These are phyloP conservation scores for Helicoverpa zea DNA, from an alignment of 1,140 invertebrate genomes.

Conservation along the genomic window DNA sequence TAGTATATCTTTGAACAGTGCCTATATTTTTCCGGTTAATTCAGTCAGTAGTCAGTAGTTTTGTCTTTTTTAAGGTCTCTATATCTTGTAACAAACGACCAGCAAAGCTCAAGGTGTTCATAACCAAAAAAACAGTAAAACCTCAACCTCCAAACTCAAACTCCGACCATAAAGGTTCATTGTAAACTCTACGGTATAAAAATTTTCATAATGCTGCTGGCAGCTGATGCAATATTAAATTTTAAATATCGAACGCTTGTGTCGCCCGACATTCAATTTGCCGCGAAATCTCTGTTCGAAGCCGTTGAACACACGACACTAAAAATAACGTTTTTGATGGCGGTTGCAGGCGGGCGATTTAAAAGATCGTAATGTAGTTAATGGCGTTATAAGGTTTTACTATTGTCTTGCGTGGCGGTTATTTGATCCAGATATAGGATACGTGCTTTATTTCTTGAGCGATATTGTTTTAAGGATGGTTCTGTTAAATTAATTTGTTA, in stretches of 20 bases:
- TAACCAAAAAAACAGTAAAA: neutral
- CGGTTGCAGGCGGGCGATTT: conserved; percentile 47
- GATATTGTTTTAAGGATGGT: neutral
- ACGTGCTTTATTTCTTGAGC: neutral
- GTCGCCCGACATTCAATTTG: conserved; percentile 71
- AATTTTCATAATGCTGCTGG: conserved; percentile 76
- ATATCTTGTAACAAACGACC: neutral
- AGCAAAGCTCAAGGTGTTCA: neutral
- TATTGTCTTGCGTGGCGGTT: conserved; percentile 26
- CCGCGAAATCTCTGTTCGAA: conserved; percentile 67
- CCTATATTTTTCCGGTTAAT: too few relatives aligned
- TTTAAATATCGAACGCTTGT: conserved; percentile 79
- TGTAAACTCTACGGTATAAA: conserved; percentile 59
- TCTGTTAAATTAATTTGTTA: neutral
- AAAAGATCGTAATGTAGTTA: conserved; percentile 43
- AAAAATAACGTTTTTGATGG: conserved; percentile 58
- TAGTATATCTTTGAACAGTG: too few relatives aligned
- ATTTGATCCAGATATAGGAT: neutral
- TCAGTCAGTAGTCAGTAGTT: too few relatives aligned
- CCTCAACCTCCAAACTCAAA: neutral
- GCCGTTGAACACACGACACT: conserved; percentile 51
- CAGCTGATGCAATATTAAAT: conserved; percentile 83
- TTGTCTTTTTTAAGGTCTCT: too few relatives aligned
- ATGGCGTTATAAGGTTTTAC: conserved; percentile 37
- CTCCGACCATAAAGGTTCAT: conserved; percentile 55